phyloP scores from a whole-genome alignment of 1,140 invertebrate species.

The Scylla paramamosain region DNA sequence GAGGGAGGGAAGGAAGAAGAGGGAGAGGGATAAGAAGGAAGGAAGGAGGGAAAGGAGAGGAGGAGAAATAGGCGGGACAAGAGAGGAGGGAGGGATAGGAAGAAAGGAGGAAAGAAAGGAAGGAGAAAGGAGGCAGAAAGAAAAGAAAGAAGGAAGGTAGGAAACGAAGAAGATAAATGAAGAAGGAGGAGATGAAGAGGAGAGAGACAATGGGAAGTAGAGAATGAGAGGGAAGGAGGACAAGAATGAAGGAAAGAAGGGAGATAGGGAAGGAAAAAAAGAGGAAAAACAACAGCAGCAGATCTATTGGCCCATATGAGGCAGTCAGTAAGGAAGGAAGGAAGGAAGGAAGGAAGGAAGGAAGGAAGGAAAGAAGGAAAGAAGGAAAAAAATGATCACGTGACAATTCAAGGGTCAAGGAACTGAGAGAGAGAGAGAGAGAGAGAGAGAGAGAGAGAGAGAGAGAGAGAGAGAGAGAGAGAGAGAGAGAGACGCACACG shows the following conservation, averaged over 20 bases:
- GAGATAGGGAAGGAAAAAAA: not conserved
- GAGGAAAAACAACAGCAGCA: not conserved
- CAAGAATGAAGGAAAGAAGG: not conserved
- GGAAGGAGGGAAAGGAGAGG: not conserved
- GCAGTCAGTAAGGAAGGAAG: not conserved
- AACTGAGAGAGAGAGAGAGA: not conserved
- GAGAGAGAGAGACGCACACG: not conserved
- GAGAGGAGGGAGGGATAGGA: constrained; percentile 10
- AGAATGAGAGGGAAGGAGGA: not conserved
- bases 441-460: not conserved
- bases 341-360: not conserved
- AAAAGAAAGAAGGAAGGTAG: not conserved
- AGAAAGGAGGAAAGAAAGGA: constrained; percentile 16
- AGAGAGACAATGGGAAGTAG: not conserved
- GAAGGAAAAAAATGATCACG: not conserved
- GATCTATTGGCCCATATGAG: too few relatives aligned
- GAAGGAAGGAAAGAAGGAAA: not conserved
- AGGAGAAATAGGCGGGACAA: not conserved
- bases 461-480: not conserved
- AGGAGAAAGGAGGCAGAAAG: not conserved
- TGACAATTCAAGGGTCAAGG: not conserved
- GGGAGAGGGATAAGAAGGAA: constrained; percentile 29
- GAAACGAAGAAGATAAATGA: not conserved
- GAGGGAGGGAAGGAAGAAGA: not conserved
- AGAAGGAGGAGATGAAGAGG: not conserved